Evolutionary conservation across 2,797 vertebrate genomes (phyloP).

Genomic region (Rachycentron canadum): DNA sequence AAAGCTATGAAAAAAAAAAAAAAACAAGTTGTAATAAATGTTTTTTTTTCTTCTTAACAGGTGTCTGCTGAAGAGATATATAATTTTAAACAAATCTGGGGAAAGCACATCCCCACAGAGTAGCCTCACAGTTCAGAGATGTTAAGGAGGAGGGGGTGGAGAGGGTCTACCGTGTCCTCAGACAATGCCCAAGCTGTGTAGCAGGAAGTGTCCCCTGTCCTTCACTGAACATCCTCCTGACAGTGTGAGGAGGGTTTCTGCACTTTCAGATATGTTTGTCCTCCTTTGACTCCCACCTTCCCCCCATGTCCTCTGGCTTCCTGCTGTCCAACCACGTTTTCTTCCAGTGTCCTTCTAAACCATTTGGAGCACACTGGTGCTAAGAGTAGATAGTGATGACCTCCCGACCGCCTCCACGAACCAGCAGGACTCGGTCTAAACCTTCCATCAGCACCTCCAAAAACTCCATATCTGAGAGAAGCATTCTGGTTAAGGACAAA

Average conservation of each 20-base stretch:
- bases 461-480: slow-evolving; percentile 94
- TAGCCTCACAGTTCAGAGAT: background rate
- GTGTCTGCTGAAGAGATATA: background rate
- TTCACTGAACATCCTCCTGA: background rate
- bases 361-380: background rate
- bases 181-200: background rate
- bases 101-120: background rate
- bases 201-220: background rate
- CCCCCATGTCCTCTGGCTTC: background rate
- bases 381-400: slow-evolving; percentile 98
- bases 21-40: background rate
- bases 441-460: slow-evolving; percentile 96
- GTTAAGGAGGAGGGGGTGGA: background rate
- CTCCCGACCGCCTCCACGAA: slow-evolving; percentile 95
- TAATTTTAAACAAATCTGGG: background rate
- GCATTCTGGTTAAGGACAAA: slow-evolving; percentile 80
- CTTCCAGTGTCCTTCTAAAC: background rate
- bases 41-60: slow-evolving; percentile 4
- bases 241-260: background rate
- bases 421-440: slow-evolving; percentile 91
- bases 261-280: slow-evolving; percentile 2
- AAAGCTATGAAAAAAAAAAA: background rate
- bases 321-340: background rate
- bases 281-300: background rate
- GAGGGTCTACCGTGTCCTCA: background rate